phyloP scores from a whole-genome alignment of 2,113 vertebrate species.

The Tauraco erythrolophus region DNA sequence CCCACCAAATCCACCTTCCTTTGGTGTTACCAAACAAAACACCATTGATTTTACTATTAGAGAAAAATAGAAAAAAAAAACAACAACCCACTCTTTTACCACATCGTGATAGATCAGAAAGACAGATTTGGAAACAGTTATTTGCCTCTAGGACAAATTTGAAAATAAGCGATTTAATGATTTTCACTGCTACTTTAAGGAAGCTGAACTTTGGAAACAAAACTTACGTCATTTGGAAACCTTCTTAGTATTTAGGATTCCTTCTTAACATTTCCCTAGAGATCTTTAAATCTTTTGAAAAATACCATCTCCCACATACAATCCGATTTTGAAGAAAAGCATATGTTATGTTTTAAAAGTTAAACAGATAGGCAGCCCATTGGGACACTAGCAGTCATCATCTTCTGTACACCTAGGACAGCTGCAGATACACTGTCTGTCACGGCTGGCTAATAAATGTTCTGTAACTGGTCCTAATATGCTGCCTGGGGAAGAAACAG shows the following conservation, averaged over 20 bases:
- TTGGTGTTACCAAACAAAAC: background rate
- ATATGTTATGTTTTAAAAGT: background rate
- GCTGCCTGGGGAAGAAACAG: background rate
- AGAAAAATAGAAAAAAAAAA: background rate
- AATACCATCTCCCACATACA: background rate
- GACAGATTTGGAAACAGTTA: background rate
- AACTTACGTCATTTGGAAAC: background rate
- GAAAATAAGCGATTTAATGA: background rate
- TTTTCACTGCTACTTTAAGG: background rate
- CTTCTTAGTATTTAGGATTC: background rate
- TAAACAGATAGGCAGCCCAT: background rate
- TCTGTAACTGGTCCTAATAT: background rate
- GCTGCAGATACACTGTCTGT: background rate
- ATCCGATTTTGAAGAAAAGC: background rate
- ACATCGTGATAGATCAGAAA: accelerated
- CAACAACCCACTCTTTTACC: background rate
- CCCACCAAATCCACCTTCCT: too few relatives aligned
- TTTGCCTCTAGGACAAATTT: background rate
- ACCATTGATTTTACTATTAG: background rate
- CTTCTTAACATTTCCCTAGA: background rate
- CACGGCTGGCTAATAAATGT: background rate
- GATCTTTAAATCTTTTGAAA: background rate
- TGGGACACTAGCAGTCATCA: background rate
- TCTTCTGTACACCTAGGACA: background rate
- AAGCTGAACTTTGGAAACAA: background rate